Evolutionary conservation across 2,113 vertebrate genomes (phyloP).

Genomic region (Burhinus oedicnemus): DNA sequence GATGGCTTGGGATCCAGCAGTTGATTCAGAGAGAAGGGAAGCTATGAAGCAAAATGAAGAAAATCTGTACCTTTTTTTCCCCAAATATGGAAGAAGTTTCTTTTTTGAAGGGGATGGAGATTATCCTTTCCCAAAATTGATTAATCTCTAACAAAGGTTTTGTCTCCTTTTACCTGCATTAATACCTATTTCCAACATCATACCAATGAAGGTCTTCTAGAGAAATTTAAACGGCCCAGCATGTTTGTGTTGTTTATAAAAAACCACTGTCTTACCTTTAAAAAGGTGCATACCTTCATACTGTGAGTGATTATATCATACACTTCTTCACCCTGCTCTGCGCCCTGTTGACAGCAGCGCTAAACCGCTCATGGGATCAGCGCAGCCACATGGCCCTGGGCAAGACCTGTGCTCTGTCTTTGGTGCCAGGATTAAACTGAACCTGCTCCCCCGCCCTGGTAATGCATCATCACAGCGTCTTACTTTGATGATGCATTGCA

Average conservation of each 20-base stretch:
- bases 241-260: neutral
- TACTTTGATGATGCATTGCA: neutral
- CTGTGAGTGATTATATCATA: neutral
- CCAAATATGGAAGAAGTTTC: neutral
- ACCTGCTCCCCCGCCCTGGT: neutral
- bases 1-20: neutral
- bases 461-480: neutral
- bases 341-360: neutral
- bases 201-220: neutral
- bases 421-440: neutral
- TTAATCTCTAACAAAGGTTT: neutral
- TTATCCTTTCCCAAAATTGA: neutral
- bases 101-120: neutral
- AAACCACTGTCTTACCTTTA: too few relatives aligned
- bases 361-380: accelerated
- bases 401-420: neutral
- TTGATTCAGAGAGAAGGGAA: neutral
- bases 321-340: neutral
- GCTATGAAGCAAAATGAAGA: neutral
- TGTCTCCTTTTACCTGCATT: neutral
- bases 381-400: neutral
- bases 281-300: neutral
- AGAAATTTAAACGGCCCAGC: neutral
- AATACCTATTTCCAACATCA: neutral
- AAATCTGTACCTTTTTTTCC: neutral